These are phyloP conservation scores for Sitophilus oryzae DNA, from an alignment of 1,140 invertebrate species.

Conservation along the genomic window DNA sequence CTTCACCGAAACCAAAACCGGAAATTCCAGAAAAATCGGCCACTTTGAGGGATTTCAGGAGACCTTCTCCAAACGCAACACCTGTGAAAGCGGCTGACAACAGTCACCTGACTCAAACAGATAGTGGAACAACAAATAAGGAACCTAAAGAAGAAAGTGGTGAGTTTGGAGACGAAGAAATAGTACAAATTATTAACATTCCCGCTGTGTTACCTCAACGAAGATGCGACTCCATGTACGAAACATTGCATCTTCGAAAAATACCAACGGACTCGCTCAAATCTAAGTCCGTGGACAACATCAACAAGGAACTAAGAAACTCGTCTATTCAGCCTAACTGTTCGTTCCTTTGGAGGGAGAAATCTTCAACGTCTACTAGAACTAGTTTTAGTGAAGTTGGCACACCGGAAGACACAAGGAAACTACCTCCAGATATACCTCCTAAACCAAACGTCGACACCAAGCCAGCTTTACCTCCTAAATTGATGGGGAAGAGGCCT, in stretches of 20 bases:
- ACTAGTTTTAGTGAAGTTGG: not conserved
- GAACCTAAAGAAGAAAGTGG: conserved; percentile 21
- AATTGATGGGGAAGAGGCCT: conserved; percentile 19
- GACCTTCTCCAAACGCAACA: conserved; percentile 10
- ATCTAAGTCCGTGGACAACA: conserved; percentile 16
- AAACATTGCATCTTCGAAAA: conserved; percentile 29
- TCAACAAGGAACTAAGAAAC: conserved; percentile 2
- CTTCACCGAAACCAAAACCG: conserved; percentile 6
- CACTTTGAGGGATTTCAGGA: conserved; percentile 33
- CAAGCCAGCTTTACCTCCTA: conserved; percentile 8
- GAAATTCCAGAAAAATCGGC: conserved; percentile 15
- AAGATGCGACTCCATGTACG: conserved; percentile 35
- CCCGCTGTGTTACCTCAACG: conserved; percentile 25
- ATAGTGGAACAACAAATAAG: not conserved
- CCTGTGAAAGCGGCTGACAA: not conserved
- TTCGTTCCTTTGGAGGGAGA: conserved; percentile 34
- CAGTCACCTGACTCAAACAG: not conserved
- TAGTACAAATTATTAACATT: conserved; percentile 31
- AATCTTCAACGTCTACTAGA: conserved; percentile 11
- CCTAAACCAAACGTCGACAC: conserved; percentile 15
- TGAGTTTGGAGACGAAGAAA: conserved; percentile 18
- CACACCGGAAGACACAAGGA: conserved; percentile 2
- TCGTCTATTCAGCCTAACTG: conserved; percentile 24
- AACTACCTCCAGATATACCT: conserved; percentile 22
- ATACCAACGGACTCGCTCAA: conserved; percentile 15